Evolutionary conservation across 2,888 invertebrate genomes (phyloP), one percentile per base, ranked within the genome.

Genomic region (Limnephilus auricula): DNA sequence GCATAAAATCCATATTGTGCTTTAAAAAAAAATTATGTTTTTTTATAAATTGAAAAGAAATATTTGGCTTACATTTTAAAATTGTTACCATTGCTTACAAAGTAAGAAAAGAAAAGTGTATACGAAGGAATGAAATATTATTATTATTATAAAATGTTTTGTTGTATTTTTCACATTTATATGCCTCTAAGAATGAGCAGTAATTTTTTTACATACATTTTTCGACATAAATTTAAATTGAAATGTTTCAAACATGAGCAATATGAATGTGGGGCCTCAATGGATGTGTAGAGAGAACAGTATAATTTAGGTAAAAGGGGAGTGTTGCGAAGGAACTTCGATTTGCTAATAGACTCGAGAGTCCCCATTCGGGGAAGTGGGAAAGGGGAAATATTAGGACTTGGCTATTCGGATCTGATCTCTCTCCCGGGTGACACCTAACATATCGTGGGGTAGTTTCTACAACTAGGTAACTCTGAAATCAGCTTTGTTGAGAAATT

Each of bases 41-140:
- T 65, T 65, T 25, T 65, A 25, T 25, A 65, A 65, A 65, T 65
- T 65, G 25, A 9, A 65, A n/a, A 65, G 25, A 65, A 65, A 65
- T 65, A n/a, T 65, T 65, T 65, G 65, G 65, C 65, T 25, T n/a
- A 25, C 65, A 65, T 65, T 65, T 65, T 25, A 65, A 85, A 45
- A 32, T 37, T 85, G 40, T 37, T 85, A 45, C n/a, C 37, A 37
- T 40, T 37, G 85, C 40, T 85, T 85, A 82, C 80, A 82, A 82
- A 82, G 80, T 82, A 82, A 82, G 80, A 82, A 82, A 65, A 25
- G 65, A 65, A 65, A 65, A 65, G 65, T 82, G 80, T 82, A 82
- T 82, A 82, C 80, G 80, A 82, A 31, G 32, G 32, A 32, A 32
- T 82, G 32, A 82, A 82, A 82, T 82, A 82, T 82, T 82, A 18